phyloP scores from a whole-genome alignment of 2,888 invertebrate species.

The Peribatodes rhomboidaria region DNA sequence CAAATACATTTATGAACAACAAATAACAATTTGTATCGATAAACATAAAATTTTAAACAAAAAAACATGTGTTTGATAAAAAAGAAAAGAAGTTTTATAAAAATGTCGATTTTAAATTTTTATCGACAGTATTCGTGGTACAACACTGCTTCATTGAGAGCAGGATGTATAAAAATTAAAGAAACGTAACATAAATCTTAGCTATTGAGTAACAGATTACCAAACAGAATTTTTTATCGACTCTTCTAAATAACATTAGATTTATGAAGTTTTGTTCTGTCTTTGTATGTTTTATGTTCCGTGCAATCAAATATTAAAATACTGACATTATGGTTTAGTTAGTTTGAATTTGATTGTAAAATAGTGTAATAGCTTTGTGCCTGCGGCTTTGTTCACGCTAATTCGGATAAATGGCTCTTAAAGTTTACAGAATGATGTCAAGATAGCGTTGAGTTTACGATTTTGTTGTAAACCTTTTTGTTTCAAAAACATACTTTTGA shows the following conservation, averaged over 20 bases:
- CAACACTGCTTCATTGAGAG: conserved; percentile 32
- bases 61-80: too few relatives aligned
- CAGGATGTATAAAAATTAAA: conserved; percentile 48
- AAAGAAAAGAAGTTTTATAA: too few relatives aligned
- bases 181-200: conserved; percentile 41
- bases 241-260: conserved; percentile 25
- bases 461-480: too few relatives aligned
- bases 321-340: conserved; percentile 6
- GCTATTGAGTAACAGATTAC: conserved; percentile 33
- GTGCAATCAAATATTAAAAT: conserved; percentile 35
- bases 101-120: background rate
- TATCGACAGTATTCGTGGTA: conserved; percentile 1
- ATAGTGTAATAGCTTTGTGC: conserved; percentile 6
- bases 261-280: conserved; percentile 33
- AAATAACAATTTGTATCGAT: too few relatives aligned
- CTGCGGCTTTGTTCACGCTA: conserved; percentile 10
- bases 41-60: too few relatives aligned
- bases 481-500: too few relatives aligned
- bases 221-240: conserved; percentile 9
- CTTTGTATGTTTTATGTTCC: conserved; percentile 24
- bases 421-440: too few relatives aligned
- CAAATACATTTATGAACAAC: background rate
- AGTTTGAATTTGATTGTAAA: conserved; percentile 20
- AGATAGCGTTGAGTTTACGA: too few relatives aligned
- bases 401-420: conserved; percentile 1